These are phyloP conservation scores for Corvus moneduloides DNA, from an alignment of 2,113 vertebrate species.

Conservation along the genomic window DNA sequence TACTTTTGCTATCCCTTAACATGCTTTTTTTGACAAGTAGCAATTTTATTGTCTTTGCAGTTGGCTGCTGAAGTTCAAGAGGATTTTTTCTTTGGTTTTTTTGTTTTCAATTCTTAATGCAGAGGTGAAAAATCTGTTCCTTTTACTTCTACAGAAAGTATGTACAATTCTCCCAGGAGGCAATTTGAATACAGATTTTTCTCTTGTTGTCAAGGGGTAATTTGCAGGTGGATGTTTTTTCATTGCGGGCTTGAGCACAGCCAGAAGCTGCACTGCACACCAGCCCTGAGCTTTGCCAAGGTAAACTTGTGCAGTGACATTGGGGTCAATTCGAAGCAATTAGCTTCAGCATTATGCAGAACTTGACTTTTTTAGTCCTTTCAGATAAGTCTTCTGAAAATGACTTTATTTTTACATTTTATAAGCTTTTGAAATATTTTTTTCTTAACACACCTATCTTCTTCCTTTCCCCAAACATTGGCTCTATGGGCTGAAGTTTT, in stretches of 20 bases:
- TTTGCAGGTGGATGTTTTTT: background rate
- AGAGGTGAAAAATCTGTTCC: background rate
- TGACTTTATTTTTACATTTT: background rate
- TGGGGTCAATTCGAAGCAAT: background rate
- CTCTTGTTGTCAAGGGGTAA: background rate
- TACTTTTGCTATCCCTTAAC: background rate
- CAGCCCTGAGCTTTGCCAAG: background rate
- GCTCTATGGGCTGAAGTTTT: background rate
- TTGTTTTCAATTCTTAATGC: background rate
- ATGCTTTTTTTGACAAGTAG: background rate
- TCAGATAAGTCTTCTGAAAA: background rate
- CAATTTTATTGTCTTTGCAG: slow-evolving; percentile 17
- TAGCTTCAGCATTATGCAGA: background rate
- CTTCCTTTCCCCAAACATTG: background rate
- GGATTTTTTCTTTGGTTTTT: background rate
- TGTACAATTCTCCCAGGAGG: background rate
- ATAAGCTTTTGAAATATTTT: background rate
- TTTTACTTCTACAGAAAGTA: background rate
- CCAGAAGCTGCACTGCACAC: background rate
- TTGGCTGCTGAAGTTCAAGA: background rate
- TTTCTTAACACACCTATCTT: background rate
- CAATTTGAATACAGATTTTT: background rate
- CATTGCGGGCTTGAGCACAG: background rate
- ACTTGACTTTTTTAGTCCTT: background rate
- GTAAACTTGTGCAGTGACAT: background rate